Conservation (phyloP, 2,113 vertebrate species). For the Genyomyrus donnyi region DNA sequence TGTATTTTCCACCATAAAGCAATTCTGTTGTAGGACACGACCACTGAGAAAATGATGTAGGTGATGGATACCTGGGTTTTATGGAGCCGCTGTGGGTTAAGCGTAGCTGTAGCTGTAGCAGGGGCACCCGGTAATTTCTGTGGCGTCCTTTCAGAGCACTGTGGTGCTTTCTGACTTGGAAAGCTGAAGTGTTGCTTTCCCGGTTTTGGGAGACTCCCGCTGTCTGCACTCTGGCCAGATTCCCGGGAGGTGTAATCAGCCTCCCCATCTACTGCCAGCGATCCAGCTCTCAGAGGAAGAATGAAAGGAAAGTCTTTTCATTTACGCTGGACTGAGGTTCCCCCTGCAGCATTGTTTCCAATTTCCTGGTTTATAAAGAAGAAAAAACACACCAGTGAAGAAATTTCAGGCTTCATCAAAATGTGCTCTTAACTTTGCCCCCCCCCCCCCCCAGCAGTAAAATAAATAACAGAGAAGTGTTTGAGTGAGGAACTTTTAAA, state of each 20-base stretch:
- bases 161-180: background rate
- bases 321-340: background rate
- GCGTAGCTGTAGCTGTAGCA: background rate
- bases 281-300: conserved; percentile 4
- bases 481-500: background rate
- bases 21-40: background rate
- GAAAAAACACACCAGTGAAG: background rate
- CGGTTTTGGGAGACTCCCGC: background rate
- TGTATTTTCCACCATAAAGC: background rate
- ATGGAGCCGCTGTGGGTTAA: background rate
- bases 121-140: background rate
- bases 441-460: background rate
- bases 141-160: background rate
- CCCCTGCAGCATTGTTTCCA: background rate
- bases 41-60: background rate
- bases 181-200: background rate
- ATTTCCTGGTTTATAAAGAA: conserved; percentile 22
- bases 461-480: background rate
- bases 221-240: background rate
- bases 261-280: background rate
- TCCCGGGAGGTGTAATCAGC: conserved; percentile 8
- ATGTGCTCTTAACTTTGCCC: background rate
- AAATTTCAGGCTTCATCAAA: background rate
- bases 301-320: conserved; percentile 14
- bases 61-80: background rate